These are phyloP conservation scores for Xestia c-nigrum DNA, from an alignment of 2,888 invertebrate species.

Conservation along the genomic window DNA sequence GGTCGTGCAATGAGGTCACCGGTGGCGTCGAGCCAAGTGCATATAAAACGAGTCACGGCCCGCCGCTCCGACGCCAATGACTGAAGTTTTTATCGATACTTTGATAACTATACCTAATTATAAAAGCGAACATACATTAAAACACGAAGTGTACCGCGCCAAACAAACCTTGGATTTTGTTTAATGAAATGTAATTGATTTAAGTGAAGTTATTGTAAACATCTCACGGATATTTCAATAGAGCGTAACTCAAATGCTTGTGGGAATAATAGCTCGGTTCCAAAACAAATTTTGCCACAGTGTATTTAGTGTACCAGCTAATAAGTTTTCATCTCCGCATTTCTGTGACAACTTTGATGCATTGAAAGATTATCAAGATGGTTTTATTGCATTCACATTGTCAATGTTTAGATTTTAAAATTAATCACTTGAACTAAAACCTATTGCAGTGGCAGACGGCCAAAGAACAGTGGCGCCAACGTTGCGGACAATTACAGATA, in stretches of 20 bases:
- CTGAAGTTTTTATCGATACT: slow-evolving; percentile 75
- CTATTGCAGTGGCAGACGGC: slow-evolving; percentile 84
- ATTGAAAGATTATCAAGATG: slow-evolving; percentile 69
- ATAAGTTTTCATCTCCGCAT: slow-evolving; percentile 71
- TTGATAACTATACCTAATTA: slow-evolving; percentile 67
- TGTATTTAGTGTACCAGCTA: slow-evolving; percentile 64
- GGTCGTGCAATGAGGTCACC: slow-evolving; percentile 86
- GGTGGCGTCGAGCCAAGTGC: slow-evolving; percentile 87
- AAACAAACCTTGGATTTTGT: slow-evolving; percentile 64
- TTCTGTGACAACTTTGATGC: slow-evolving; percentile 70
- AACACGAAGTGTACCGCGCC: slow-evolving; percentile 52
- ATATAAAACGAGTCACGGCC: slow-evolving; percentile 77
- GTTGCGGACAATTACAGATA: slow-evolving; percentile 84
- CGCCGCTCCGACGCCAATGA: slow-evolving; percentile 73
- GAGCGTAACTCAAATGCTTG: slow-evolving; percentile 63
- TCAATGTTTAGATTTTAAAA: slow-evolving; percentile 78
- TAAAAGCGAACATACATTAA: slow-evolving; percentile 66
- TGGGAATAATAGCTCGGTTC: slow-evolving; percentile 73
- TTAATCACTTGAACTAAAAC: slow-evolving; percentile 78
- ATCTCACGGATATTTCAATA: slow-evolving; percentile 71
- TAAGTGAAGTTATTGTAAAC: slow-evolving; percentile 73
- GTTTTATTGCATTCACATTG: slow-evolving; percentile 76
- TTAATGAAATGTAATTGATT: slow-evolving; percentile 69
- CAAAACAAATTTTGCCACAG: slow-evolving; percentile 72
- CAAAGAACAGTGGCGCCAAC: slow-evolving; percentile 85